Percentiles rank a stretch among this genome's conserved stretches.
Evolutionary conservation across 2,797 vertebrate species (phyloP).

Genomic region (Xiphorhynchus erythropygius): DNA sequence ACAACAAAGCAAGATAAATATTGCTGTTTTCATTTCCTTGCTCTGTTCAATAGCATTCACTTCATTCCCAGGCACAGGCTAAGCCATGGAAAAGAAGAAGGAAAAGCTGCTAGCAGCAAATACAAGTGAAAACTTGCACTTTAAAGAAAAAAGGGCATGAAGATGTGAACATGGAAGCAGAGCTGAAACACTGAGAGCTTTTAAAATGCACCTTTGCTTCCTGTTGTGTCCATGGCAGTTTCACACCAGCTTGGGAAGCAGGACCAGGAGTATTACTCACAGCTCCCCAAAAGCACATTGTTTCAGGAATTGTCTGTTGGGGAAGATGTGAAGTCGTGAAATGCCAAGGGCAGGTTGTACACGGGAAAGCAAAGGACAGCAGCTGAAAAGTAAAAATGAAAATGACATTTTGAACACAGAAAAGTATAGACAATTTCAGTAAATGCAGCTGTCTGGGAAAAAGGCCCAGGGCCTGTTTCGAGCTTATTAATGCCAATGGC

Average conservation of each 20-base stretch:
- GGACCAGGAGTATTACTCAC: not conserved
- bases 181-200: not conserved
- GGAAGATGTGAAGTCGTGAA: not conserved
- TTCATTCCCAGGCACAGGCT: not conserved
- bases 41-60: not conserved
- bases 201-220: not conserved
- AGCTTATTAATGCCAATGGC: not conserved
- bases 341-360: not conserved
- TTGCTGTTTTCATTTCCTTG: not conserved
- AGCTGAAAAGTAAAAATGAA: not conserved
- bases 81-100: not conserved
- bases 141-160: not conserved
- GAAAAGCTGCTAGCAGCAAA: not conserved
- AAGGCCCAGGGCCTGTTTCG: not conserved
- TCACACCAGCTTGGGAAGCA: not conserved
- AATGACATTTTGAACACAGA: not conserved
- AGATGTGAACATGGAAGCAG: not conserved
- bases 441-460: not conserved
- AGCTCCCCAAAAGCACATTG: not conserved
- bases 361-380: not conserved
- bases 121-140: not conserved
- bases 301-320: not conserved
- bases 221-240: rapidly evolving
- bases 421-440: not conserved
- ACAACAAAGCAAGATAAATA: not conserved